Conservation (phyloP, 2,888 invertebrate genomes). For the Eristalinus aeneus region DNA sequence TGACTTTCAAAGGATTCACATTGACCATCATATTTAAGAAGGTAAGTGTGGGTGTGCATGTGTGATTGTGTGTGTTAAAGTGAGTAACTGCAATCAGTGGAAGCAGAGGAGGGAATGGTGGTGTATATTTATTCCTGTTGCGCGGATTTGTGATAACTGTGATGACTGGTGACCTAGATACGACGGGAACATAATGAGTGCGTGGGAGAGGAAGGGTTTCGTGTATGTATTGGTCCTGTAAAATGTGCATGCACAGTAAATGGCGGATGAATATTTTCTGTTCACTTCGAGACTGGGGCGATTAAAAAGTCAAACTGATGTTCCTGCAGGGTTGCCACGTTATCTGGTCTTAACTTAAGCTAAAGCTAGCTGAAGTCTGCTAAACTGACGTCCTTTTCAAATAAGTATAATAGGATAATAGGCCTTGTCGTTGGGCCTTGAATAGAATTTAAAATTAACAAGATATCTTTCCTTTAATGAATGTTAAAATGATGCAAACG, state of each 20-base stretch:
- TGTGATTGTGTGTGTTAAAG: neutral
- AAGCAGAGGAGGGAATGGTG: neutral
- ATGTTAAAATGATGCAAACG: too few relatives aligned
- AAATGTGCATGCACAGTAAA: neutral
- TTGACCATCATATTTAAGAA: conserved; percentile 90
- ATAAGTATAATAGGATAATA: too few relatives aligned
- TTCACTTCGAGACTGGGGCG: neutral
- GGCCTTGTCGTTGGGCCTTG: too few relatives aligned
- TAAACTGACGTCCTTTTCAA: too few relatives aligned
- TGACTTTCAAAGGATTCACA: conserved; percentile 89
- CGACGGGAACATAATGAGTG: neutral
- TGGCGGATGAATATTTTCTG: neutral
- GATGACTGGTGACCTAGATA: neutral
- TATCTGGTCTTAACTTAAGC: too few relatives aligned
- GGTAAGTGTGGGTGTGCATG: conserved; percentile 81
- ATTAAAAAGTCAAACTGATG: neutral
- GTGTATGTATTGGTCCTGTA: neutral
- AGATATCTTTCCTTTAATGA: too few relatives aligned
- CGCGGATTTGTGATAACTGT: neutral
- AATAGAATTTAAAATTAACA: too few relatives aligned
- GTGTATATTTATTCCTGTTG: conserved; percentile 19
- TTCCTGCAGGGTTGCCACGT: neutral
- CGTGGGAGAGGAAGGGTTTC: neutral
- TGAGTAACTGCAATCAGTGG: neutral
- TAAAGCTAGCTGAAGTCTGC: too few relatives aligned